These are phyloP conservation scores for Carassius carassius DNA, from an alignment of 2,113 vertebrate species.

Conservation along the genomic window DNA sequence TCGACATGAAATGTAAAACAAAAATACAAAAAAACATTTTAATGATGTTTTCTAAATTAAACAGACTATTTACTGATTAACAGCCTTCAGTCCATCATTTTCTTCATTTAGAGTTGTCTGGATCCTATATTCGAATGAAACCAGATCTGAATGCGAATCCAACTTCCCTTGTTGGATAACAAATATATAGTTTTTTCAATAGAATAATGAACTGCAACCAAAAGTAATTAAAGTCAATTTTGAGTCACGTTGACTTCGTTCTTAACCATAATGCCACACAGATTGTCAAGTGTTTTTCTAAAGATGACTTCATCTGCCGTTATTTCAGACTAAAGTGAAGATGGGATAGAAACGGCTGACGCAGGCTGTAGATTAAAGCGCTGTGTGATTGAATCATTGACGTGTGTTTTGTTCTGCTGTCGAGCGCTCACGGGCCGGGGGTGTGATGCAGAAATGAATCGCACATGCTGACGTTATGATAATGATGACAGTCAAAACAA, in stretches of 20 bases:
- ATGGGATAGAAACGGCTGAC: background rate
- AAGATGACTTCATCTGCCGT: background rate
- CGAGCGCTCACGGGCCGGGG: background rate
- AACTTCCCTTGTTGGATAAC: background rate
- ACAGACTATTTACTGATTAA: background rate
- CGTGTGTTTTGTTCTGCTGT: background rate
- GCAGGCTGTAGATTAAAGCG: background rate
- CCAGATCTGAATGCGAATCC: background rate
- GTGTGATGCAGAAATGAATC: background rate
- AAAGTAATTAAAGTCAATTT: background rate
- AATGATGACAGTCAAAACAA: slow-evolving; percentile 27
- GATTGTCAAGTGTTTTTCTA: background rate
- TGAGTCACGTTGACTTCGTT: background rate
- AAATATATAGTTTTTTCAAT: background rate
- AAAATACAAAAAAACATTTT: background rate
- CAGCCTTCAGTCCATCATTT: background rate
- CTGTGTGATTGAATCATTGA: slow-evolving; percentile 13
- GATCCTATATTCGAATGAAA: background rate
- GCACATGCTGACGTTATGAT: background rate
- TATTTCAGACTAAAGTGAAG: background rate
- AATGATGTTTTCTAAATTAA: background rate
- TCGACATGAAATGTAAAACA: background rate
- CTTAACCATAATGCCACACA: background rate
- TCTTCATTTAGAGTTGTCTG: background rate
- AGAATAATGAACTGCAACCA: background rate